These are phyloP conservation scores for Ellobium chinense DNA, from an alignment of 2,888 invertebrate genomes.

Conservation along the genomic window DNA sequence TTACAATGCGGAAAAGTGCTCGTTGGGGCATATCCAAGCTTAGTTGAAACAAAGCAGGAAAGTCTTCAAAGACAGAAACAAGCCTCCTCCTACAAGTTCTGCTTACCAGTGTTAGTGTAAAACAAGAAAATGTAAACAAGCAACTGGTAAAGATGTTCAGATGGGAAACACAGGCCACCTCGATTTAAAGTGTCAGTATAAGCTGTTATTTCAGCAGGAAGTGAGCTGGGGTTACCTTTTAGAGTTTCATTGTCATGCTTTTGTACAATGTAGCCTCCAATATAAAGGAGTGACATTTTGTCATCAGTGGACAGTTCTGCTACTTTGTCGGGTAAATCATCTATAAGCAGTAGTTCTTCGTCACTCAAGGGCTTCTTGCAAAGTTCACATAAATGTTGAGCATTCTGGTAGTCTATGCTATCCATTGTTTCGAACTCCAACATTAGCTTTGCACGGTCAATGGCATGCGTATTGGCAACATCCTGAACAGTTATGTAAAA, in stretches of 20 bases:
- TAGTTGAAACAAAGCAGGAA: too few relatives aligned
- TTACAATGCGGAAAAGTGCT: too few relatives aligned
- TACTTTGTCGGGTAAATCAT: background rate
- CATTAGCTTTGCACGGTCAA: background rate
- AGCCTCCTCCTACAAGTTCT: too few relatives aligned
- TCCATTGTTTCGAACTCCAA: background rate
- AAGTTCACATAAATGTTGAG: background rate
- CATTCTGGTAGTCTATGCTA: background rate
- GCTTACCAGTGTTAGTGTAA: background rate
- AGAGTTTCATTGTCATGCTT: too few relatives aligned
- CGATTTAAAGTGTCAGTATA: background rate
- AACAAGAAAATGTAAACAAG: background rate
- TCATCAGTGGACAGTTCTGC: background rate
- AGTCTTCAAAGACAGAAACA: too few relatives aligned
- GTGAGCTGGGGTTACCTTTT: background rate
- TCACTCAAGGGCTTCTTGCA: background rate
- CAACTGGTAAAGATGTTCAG: background rate
- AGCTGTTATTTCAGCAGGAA: background rate
- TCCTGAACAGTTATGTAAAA: background rate
- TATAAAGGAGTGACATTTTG: background rate
- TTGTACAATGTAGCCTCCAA: background rate
- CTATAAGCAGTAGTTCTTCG: background rate
- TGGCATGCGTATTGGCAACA: background rate
- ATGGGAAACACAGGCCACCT: background rate
- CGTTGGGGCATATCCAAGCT: too few relatives aligned